Conservation (phyloP, 2,797 vertebrate genomes). For the Tragopan temminckii region DNA sequence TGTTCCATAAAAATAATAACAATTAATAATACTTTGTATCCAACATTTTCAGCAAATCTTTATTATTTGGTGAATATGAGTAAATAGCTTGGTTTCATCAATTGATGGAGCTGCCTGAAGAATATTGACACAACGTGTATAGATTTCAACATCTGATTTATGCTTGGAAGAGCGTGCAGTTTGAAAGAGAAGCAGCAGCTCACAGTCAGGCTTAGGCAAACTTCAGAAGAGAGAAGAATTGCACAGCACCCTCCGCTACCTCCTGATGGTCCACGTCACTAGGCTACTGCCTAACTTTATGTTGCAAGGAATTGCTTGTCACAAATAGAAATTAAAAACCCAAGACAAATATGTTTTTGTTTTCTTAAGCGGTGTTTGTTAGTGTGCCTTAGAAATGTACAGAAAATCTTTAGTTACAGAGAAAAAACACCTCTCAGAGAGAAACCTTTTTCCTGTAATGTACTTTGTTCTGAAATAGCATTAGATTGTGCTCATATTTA, state of each 20-base stretch:
- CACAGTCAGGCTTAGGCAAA: not conserved
- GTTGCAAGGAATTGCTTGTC: not conserved
- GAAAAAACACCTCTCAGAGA: not conserved
- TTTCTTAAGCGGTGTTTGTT: not conserved
- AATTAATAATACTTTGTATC: not conserved
- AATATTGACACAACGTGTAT: accelerated
- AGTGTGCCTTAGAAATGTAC: accelerated
- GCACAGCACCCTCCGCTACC: not conserved
- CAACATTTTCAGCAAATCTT: not conserved
- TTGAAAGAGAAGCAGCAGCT: not conserved
- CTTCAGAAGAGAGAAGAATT: not conserved
- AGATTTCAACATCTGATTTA: not conserved
- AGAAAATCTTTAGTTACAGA: not conserved
- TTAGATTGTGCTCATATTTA: not conserved
- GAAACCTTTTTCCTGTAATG: not conserved
- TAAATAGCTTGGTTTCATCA: not conserved
- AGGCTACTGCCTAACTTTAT: not conserved
- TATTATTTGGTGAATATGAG: not conserved
- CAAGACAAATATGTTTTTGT: not conserved
- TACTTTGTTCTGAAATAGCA: not conserved
- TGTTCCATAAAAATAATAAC: not conserved
- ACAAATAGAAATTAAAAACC: not conserved
- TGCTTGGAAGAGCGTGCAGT: not conserved
- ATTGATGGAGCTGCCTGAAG: not conserved
- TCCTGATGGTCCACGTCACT: not conserved